Evolutionary conservation across 2,888 invertebrate genomes (phyloP).

Genomic region (Disparrhopalites patrizii): DNA sequence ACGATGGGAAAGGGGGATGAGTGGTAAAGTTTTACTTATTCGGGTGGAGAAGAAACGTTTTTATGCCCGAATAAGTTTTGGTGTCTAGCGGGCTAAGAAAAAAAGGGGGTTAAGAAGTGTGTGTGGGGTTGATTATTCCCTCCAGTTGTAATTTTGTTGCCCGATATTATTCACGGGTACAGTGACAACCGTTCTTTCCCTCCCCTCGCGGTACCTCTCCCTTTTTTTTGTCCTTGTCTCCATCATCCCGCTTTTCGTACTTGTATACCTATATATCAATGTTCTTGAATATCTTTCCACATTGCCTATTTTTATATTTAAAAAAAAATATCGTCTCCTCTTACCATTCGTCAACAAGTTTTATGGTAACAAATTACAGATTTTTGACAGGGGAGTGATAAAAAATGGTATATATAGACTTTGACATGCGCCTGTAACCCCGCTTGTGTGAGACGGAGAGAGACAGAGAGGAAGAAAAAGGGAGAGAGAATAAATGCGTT

Average conservation of each 20-base stretch:
- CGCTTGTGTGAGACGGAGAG: not conserved
- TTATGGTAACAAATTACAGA: too few relatives aligned
- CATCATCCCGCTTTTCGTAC: not conserved
- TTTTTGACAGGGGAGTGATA: too few relatives aligned
- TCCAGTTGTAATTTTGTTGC: constrained; percentile 27
- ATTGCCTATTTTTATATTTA: too few relatives aligned
- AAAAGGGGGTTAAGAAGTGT: not conserved
- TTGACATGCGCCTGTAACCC: not conserved
- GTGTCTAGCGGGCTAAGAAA: not conserved
- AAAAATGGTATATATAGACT: too few relatives aligned
- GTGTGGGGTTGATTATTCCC: constrained; percentile 20
- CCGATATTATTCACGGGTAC: constrained; percentile 28
- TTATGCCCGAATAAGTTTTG: not conserved
- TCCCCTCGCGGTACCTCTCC: not conserved
- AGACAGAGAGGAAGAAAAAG: not conserved
- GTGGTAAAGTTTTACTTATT: constrained; percentile 11
- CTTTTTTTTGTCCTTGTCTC: not conserved
- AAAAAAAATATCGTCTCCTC: too few relatives aligned
- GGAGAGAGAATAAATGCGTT: not conserved
- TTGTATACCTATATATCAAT: too few relatives aligned
- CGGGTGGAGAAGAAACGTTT: constrained; percentile 9
- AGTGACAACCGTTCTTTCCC: constrained; percentile 12
- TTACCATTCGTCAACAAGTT: too few relatives aligned
- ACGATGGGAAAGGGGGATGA: too few relatives aligned
- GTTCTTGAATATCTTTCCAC: too few relatives aligned